Evolutionary conservation across 2,888 invertebrate genomes (phyloP).

Genomic region (Drosophila pseudotakahashii): DNA sequence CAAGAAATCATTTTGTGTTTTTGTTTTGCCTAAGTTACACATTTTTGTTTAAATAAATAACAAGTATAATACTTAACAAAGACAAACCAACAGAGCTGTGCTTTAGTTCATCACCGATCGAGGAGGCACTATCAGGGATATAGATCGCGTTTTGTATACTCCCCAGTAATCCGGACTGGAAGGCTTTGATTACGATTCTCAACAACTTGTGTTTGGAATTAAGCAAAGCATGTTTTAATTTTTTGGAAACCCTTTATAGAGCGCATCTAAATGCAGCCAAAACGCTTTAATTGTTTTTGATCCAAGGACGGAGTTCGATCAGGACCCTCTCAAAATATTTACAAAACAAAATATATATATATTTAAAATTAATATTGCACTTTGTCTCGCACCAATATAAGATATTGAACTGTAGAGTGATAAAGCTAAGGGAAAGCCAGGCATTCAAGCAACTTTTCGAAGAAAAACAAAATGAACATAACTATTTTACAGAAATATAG

Average conservation of each 20-base stretch:
- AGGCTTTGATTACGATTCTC: slow-evolving; percentile 14
- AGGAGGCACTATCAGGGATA: slow-evolving; percentile 33
- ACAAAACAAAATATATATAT: slow-evolving; percentile 31
- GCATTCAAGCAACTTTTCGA: slow-evolving; percentile 37
- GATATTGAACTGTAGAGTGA: slow-evolving; percentile 77
- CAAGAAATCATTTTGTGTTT: slow-evolving; percentile 47
- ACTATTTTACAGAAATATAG: slow-evolving; percentile 64
- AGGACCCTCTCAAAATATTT: slow-evolving; percentile 21
- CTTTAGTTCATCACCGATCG: slow-evolving; percentile 27
- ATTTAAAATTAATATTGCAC: slow-evolving; percentile 57
- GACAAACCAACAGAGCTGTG: slow-evolving; percentile 37
- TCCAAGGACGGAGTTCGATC: slow-evolving; percentile 13
- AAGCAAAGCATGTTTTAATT: slow-evolving; percentile 9
- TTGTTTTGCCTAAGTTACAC: slow-evolving; percentile 70
- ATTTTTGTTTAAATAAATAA: slow-evolving; percentile 70
- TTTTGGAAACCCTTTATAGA: slow-evolving; percentile 23
- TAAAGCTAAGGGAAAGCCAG: slow-evolving; percentile 42
- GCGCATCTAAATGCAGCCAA: slow-evolving; percentile 24
- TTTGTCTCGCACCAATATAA: slow-evolving; percentile 74
- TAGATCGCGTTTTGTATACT: slow-evolving; percentile 16
- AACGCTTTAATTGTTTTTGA: slow-evolving; percentile 29
- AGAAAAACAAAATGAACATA: slow-evolving; percentile 34
- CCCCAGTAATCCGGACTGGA: slow-evolving; percentile 1
- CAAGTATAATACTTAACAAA: slow-evolving; percentile 36
- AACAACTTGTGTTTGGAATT: slow-evolving; percentile 20